These are phyloP conservation scores for Apus apus DNA, from an alignment of 2,113 vertebrate species.

Conservation along the genomic window DNA sequence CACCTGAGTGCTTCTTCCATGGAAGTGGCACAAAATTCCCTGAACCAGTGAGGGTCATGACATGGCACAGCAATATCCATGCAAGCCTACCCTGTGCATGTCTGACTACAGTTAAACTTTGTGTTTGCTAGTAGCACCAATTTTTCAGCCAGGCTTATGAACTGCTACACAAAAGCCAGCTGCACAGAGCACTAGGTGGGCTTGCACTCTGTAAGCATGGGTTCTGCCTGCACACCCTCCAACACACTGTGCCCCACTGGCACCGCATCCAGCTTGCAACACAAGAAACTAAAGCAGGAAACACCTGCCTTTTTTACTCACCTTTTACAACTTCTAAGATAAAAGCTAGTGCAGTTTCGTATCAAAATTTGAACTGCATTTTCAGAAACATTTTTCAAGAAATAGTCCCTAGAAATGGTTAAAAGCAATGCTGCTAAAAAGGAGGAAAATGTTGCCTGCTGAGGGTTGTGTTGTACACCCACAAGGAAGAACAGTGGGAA, in stretches of 20 bases:
- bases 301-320: accelerated
- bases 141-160: not conserved
- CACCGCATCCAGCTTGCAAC: not conserved
- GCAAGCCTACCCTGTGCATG: accelerated
- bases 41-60: not conserved
- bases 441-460: not conserved
- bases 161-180: not conserved
- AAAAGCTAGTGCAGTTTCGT: not conserved
- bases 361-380: not conserved
- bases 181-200: accelerated
- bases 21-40: not conserved
- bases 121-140: accelerated
- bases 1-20: not conserved
- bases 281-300: not conserved
- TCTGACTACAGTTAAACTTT: accelerated
- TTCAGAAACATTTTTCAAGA: not conserved
- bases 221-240: not conserved
- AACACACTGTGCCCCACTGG: not conserved
- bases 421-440: not conserved
- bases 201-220: accelerated
- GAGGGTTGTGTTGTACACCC: too few species aligned
- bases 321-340: not conserved
- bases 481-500: not conserved
- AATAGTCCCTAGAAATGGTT: not conserved
- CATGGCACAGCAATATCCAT: accelerated